These are phyloP conservation scores for Trigoniulus corallinus DNA, from an alignment of 1,140 invertebrate genomes.

Conservation along the genomic window DNA sequence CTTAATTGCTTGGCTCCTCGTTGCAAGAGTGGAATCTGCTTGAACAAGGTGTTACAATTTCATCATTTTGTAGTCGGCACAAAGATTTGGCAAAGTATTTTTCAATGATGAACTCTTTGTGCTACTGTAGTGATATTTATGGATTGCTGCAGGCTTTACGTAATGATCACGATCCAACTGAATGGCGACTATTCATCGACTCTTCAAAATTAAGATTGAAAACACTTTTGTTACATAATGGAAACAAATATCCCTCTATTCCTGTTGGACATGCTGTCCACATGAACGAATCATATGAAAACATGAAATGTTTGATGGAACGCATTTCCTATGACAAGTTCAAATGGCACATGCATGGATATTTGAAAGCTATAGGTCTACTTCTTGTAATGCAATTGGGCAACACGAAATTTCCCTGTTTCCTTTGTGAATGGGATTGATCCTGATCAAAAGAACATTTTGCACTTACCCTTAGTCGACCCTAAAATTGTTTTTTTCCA, in stretches of 20 bases:
- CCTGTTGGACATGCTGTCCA: slow-evolving; percentile 3
- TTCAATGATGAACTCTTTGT: neutral
- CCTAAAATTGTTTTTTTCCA: too few species aligned
- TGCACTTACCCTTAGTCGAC: too few species aligned
- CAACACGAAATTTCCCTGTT: too few species aligned
- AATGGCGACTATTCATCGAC: slow-evolving; percentile 15
- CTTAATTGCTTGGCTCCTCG: neutral
- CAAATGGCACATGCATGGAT: neutral
- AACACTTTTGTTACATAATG: slow-evolving; percentile 13
- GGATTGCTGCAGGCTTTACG: neutral
- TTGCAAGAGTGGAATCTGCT: slow-evolving; percentile 2
- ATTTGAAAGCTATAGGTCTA: too few species aligned
- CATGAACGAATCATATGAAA: slow-evolving; percentile 2
- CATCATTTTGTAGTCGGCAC: neutral
- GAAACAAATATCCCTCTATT: slow-evolving; percentile 7
- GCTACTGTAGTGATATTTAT: neutral
- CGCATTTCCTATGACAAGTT: neutral
- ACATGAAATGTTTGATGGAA: neutral
- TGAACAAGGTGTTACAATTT: neutral
- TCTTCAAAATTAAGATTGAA: slow-evolving; percentile 14
- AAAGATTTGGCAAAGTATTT: neutral
- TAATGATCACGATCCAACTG: neutral
- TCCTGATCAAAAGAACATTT: too few species aligned
- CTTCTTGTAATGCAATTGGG: too few species aligned
- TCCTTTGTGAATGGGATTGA: too few species aligned